phyloP scores from a whole-genome alignment of 2,888 invertebrate genomes.

The Aphelenchoides bicaudatus region DNA sequence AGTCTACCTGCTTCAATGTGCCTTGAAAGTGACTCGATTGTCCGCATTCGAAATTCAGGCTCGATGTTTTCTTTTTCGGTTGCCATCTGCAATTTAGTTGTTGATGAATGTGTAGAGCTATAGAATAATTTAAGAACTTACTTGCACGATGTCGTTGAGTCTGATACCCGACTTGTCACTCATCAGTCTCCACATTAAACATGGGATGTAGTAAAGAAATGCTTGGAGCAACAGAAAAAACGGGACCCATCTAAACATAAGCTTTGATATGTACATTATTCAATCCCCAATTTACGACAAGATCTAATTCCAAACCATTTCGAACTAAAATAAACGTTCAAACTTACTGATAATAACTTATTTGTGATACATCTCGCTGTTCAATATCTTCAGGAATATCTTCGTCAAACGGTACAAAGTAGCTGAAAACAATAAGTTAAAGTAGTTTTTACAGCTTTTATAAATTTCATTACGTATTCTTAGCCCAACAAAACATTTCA shows the following conservation, averaged over 20 bases:
- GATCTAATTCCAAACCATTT: constrained; percentile 9
- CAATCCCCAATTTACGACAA: too few species aligned
- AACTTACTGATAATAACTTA: constrained; percentile 60
- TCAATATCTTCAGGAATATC: constrained; percentile 58
- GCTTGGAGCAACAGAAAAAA: constrained; percentile 63
- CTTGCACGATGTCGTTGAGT: constrained; percentile 59
- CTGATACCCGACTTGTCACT: constrained; percentile 61
- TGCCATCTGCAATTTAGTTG: too few species aligned
- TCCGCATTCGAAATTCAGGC: constrained; percentile 58
- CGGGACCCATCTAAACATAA: too few species aligned
- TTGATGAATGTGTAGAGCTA: too few species aligned
- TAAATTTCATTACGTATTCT: constrained; percentile 17
- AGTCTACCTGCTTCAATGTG: constrained; percentile 57
- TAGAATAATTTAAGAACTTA: too few species aligned
- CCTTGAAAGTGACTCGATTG: constrained; percentile 57
- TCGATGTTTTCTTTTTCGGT: constrained; percentile 61
- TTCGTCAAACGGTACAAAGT: constrained; percentile 62
- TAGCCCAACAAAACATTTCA: constrained; percentile 65
- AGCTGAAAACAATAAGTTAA: constrained; percentile 36
- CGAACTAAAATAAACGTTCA: constrained; percentile 42
- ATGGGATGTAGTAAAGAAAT: constrained; percentile 64
- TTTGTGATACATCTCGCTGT: constrained; percentile 62
- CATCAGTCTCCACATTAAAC: constrained; percentile 64
- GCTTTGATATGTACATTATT: too few species aligned
- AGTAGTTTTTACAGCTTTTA: neutral